Conservation (phyloP, 2,797 vertebrate species). For the Pseudocheirus occidentalis region DNA sequence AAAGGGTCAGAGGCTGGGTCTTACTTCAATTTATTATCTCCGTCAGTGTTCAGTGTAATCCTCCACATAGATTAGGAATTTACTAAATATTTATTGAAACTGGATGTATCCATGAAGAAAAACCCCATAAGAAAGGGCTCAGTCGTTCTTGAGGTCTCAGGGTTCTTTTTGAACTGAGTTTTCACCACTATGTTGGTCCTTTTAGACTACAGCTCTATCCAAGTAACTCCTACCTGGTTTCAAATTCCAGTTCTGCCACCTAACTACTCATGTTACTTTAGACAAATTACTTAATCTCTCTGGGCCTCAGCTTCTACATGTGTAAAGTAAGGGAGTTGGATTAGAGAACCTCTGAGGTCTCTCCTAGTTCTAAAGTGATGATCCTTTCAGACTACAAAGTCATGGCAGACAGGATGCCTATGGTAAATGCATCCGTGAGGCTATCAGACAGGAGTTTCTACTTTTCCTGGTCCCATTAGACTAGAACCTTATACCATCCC, state of each 20-base stretch:
- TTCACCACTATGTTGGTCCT: neutral
- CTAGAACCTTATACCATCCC: neutral
- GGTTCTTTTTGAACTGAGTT: neutral
- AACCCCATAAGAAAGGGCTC: conserved; percentile 46
- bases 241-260: too few species aligned
- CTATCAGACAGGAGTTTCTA: too few species aligned
- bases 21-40: neutral
- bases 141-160: neutral
- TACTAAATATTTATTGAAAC: conserved; percentile 70
- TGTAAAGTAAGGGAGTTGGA: too few species aligned
- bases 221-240: neutral
- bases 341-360: too few species aligned
- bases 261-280: too few species aligned
- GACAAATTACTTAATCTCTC: too few species aligned
- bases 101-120: conserved; percentile 49
- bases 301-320: too few species aligned
- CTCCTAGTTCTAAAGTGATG: too few species aligned
- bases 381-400: too few species aligned
- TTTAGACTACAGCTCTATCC: neutral
- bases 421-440: too few species aligned
- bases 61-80: conserved; percentile 50
- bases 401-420: too few species aligned
- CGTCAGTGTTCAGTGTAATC: neutral
- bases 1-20: neutral
- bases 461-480: neutral